A percentile compares a stretch with the other conserved stretches of the same genome.
Evolutionary conservation across 2,888 invertebrate genomes (phyloP).

Genomic region (Epinotia brunnichana): DNA sequence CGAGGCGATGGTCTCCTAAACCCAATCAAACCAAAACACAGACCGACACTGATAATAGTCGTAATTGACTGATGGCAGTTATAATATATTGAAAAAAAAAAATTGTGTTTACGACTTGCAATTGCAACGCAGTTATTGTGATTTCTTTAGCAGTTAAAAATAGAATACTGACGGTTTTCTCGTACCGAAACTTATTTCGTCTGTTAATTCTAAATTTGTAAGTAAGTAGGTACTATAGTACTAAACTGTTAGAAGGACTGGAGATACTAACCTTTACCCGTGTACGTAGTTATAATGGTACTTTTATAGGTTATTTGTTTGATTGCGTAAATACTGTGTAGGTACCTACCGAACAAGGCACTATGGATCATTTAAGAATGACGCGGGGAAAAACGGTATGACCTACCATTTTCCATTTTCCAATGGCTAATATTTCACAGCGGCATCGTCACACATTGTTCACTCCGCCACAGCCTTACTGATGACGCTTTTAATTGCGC

Average conservation of each 20-base stretch:
- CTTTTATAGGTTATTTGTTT: no score
- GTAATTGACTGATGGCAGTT: no score
- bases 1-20: no score
- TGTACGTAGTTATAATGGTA: not conserved
- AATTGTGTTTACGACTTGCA: conserved; percentile 1
- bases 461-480: conserved; percentile 13
- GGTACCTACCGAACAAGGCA: not conserved
- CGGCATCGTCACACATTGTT: conserved; percentile 33
- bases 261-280: not conserved
- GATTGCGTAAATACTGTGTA: not conserved
- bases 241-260: not conserved
- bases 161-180: not conserved
- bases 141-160: not conserved
- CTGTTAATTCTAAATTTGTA: not conserved
- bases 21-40: no score
- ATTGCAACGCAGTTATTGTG: not conserved
- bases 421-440: conserved; percentile 7
- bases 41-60: no score
- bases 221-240: no score
- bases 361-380: not conserved
- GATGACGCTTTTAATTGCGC: conserved; percentile 39
- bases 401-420: conserved; percentile 18
- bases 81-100: no score
- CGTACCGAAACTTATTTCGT: not conserved
- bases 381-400: conserved; percentile 16